Conservation (phyloP, 2,888 invertebrate species). For the Heteromyza rotundicornis region DNA sequence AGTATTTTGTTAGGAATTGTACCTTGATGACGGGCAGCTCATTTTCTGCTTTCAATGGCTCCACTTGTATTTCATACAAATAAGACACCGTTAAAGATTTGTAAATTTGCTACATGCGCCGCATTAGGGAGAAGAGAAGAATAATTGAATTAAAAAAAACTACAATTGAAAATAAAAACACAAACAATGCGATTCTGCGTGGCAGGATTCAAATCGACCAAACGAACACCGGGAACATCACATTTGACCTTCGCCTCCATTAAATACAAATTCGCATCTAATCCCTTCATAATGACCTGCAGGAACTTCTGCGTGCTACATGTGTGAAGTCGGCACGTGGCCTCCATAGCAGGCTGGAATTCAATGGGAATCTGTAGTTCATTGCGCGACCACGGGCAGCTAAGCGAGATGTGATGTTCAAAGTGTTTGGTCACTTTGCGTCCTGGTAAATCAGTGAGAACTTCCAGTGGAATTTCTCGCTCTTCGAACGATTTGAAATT, state of each 20-base stretch:
- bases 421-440: slow-evolving; percentile 73
- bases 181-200: slow-evolving; percentile 58
- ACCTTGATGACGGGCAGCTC: slow-evolving; percentile 69
- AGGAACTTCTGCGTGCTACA: slow-evolving; percentile 84
- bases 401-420: slow-evolving; percentile 79
- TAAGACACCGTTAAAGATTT: slow-evolving; percentile 79
- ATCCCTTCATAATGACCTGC: slow-evolving; percentile 75
- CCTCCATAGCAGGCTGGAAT: slow-evolving; percentile 83
- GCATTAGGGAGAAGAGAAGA: background rate
- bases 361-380: slow-evolving; percentile 77
- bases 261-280: slow-evolving; percentile 64
- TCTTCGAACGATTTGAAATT: slow-evolving; percentile 72
- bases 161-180: background rate
- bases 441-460: slow-evolving; percentile 78
- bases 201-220: slow-evolving; percentile 73
- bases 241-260: slow-evolving; percentile 66
- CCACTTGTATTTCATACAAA: slow-evolving; percentile 81
- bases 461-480: slow-evolving; percentile 68
- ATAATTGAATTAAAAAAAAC: slow-evolving; percentile 7
- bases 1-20: slow-evolving; percentile 71
- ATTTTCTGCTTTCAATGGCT: slow-evolving; percentile 67
- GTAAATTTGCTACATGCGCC: slow-evolving; percentile 68
- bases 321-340: slow-evolving; percentile 82
- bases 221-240: slow-evolving; percentile 68
- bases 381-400: slow-evolving; percentile 79